These are phyloP conservation scores for Teleogryllus oceanicus DNA, from an alignment of 2,888 invertebrate genomes.

Conservation along the genomic window DNA sequence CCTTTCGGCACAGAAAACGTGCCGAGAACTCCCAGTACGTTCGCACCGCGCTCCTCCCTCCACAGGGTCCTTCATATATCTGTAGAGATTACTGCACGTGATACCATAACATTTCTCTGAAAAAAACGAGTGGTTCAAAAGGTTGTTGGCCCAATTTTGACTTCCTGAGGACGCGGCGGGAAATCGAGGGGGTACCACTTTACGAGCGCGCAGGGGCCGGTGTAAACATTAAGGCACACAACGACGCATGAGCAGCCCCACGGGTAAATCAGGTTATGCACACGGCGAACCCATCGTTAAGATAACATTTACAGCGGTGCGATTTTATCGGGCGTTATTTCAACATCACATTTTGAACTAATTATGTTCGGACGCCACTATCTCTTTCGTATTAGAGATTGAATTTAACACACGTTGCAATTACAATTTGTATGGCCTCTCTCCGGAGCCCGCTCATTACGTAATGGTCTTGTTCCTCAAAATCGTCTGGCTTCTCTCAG, in stretches of 20 bases:
- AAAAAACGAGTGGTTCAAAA: not conserved
- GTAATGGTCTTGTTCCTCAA: not conserved
- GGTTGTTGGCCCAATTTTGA: not conserved
- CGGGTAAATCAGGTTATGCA: constrained; percentile 7
- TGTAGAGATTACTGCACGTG: too few species aligned
- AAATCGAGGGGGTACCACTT: not conserved
- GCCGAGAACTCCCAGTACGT: too few species aligned
- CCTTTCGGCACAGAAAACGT: not conserved
- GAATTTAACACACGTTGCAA: not conserved
- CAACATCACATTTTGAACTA: constrained; percentile 6
- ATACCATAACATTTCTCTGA: not conserved
- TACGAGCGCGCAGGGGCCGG: not conserved
- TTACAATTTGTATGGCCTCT: constrained; percentile 18
- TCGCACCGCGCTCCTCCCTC: too few species aligned
- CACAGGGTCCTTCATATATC: too few species aligned
- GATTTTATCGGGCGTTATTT: not conserved
- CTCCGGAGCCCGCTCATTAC: not conserved
- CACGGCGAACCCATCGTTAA: not conserved
- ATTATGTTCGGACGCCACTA: not conserved
- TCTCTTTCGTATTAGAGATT: not conserved
- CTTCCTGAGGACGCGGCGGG: constrained; percentile 1
- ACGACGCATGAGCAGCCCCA: not conserved
- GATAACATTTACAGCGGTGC: not conserved
- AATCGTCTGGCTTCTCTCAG: not conserved
- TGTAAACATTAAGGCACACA: not conserved